A percentile compares a stretch with the other conserved stretches of the same genome.
Conservation (phyloP, 2,113 vertebrate genomes). For the Climacteris rufus region DNA sequence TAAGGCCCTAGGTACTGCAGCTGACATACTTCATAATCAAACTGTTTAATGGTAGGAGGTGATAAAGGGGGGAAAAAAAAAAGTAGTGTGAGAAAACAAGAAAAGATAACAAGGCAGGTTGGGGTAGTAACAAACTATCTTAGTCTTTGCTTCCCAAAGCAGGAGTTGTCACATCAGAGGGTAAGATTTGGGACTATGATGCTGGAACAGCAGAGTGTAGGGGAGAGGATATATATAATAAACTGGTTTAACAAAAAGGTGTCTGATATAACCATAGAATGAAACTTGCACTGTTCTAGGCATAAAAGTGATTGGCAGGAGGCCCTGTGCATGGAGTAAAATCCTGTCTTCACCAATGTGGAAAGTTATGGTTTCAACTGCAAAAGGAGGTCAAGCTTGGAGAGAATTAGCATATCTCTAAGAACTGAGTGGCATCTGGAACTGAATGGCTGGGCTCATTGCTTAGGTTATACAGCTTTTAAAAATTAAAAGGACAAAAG, state of each 20-base stretch:
- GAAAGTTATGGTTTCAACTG: constrained; percentile 39
- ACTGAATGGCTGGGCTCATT: background rate
- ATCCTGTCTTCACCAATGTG: background rate
- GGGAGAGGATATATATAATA: background rate
- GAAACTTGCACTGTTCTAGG: background rate
- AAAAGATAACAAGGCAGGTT: background rate
- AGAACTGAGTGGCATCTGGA: constrained; percentile 11
- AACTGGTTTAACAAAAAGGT: background rate
- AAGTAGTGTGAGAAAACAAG: background rate
- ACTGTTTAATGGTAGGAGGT: constrained; percentile 40
- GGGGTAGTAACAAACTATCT: background rate
- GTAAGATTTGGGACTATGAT: fast-evolving
- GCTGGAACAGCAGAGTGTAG: background rate
- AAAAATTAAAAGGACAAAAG: constrained; percentile 17
- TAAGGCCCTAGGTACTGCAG: background rate
- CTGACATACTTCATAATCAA: background rate
- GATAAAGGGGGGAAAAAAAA: background rate
- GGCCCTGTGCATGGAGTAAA: background rate
- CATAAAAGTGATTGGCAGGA: constrained; percentile 14
- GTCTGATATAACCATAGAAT: background rate
- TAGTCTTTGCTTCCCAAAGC: background rate
- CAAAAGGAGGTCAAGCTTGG: background rate
- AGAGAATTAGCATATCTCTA: constrained; percentile 17
- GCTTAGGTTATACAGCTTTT: background rate
- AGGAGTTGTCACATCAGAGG: background rate